Conservation (phyloP, 2,888 invertebrate species). For the Drosophila koepferae region DNA sequence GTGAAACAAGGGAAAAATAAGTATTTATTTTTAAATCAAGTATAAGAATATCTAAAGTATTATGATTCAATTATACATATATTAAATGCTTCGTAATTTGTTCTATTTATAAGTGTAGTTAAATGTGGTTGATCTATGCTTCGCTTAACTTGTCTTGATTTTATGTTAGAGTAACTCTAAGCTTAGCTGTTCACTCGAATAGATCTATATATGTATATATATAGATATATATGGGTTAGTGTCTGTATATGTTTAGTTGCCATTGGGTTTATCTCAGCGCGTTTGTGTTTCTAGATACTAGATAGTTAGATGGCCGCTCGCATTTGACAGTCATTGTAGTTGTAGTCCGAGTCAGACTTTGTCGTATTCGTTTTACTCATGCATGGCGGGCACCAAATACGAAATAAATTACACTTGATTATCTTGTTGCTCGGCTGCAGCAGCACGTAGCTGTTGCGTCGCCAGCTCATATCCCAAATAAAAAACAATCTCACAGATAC, state of each 20-base stretch:
- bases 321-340: background rate
- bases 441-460: constrained; percentile 33
- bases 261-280: constrained; percentile 19
- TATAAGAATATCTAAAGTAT: too few relatives aligned
- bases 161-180: background rate
- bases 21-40: too few relatives aligned
- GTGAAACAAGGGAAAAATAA: too few relatives aligned
- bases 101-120: background rate
- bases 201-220: background rate
- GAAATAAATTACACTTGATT: constrained; percentile 84
- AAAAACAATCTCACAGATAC: constrained; percentile 53
- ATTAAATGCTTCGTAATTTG: background rate
- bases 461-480: constrained; percentile 55
- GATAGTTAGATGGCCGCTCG: constrained; percentile 14
- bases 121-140: background rate
- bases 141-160: constrained; percentile 1
- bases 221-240: background rate
- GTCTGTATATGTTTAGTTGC: constrained; percentile 3
- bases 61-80: too few relatives aligned
- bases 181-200: background rate
- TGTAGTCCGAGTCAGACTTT: constrained; percentile 35
- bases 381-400: constrained; percentile 78
- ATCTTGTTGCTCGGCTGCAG: constrained; percentile 70
- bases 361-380: constrained; percentile 58
- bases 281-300: constrained; percentile 35